Base-by-base conservation (phyloP, 53 echinoderm and acorn worm species). In the Crossaster papposus region DNA sequence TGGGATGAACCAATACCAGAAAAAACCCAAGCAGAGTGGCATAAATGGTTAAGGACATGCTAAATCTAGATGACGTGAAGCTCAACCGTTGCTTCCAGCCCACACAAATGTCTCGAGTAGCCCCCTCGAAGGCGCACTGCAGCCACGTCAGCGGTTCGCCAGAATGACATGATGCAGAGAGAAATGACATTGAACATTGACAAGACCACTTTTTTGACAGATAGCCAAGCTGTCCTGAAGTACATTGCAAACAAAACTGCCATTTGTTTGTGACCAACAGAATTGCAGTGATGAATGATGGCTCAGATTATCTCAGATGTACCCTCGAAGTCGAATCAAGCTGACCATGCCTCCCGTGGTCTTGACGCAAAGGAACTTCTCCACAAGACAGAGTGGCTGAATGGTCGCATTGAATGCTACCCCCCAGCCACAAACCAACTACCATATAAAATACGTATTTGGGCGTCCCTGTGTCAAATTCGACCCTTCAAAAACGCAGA, bases 1-100 rank as follows among this genome's bases (percentile, higher is more conserved):
- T 95, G 94, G 96, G 95, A 93, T 84, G 92, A 96, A 12, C 81
- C 90, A 31, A 28, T 96, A 34, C 76, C 88, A 30, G 20, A 2
- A 10, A 37, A 35, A 36, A 34, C 14, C 15, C 51, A 79, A 52
- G 51, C 28, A 52, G 14, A 51, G 9, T 79, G 79, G 79, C 5
- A 34, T 35, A 89, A 32, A 2, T 94, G 94, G 94, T 32, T 54
- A 74, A 76, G 30, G 78, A 94, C 26, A 35, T 94, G 30, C 94
- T 89, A 31, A 79, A 82, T 0, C 36, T 92, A 1, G 79, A 77
- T 17, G 32, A 78, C 9, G 33, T 94, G 2, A 70, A 11, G 22
- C 70, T 94, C 0, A 76, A 92, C 63, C 76, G 94, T 68, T 90
- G 90, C 35, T 82, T 72, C 52, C 91, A 91, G 79, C 91, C 91